phyloP scores from a whole-genome alignment of 2,113 vertebrate genomes.

The Chionodraco myersi region DNA sequence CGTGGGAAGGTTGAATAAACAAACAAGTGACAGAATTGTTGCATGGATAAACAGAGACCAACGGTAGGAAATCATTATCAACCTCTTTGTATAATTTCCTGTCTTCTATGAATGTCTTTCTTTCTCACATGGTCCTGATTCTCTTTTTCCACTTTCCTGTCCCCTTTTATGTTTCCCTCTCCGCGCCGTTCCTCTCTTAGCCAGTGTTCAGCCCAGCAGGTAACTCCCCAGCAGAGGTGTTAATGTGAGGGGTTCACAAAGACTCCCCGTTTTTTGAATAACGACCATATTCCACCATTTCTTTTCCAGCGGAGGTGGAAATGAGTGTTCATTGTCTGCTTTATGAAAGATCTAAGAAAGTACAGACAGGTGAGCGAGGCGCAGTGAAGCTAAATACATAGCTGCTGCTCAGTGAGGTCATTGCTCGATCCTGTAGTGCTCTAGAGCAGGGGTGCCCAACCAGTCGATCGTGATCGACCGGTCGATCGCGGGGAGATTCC shows the following conservation, averaged over 20 bases:
- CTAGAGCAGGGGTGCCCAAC: no score
- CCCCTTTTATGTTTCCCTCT: not conserved
- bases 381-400: not conserved
- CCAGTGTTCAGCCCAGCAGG: constrained; percentile 45
- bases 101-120: no score
- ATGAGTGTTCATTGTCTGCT: constrained; percentile 40
- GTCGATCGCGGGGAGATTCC: no score
- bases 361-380: constrained; percentile 19
- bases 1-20: not conserved
- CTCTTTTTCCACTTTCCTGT: not conserved
- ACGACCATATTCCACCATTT: constrained; percentile 3
- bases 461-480: no score
- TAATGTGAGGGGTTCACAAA: constrained; percentile 52
- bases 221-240: constrained; percentile 30
- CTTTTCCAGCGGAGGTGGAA: constrained; percentile 24
- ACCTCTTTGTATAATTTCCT: no score
- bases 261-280: constrained; percentile 13
- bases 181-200: not conserved
- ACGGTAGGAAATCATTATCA: no score
- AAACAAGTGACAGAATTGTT: not conserved
- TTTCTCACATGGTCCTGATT: not conserved
- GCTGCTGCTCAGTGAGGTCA: not conserved
- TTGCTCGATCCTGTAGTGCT: not conserved
- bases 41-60: no score
- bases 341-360: constrained; percentile 15